phyloP scores from a whole-genome alignment of 2,113 vertebrate genomes.

The Coptodon rendalli region DNA sequence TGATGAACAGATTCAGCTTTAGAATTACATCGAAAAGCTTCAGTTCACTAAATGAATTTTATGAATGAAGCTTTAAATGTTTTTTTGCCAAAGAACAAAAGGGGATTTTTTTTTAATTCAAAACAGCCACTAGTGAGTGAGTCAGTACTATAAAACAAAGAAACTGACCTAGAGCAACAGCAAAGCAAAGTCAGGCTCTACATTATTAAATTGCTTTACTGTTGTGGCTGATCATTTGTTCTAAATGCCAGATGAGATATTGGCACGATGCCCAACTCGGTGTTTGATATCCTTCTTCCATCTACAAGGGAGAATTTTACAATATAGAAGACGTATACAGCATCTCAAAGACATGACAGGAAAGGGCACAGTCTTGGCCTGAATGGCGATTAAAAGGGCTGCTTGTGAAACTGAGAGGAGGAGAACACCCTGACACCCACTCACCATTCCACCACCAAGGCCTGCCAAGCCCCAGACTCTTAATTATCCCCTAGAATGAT shows the following conservation, averaged over 20 bases:
- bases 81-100: not conserved
- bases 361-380: not conserved
- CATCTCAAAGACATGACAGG: not conserved
- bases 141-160: not conserved
- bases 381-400: not conserved
- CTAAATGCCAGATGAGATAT: not conserved
- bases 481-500: constrained; percentile 46
- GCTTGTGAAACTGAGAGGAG: not conserved
- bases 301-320: not conserved
- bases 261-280: not conserved
- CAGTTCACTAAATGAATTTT: not conserved
- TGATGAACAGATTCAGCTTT: not conserved
- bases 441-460: not conserved
- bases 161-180: not conserved
- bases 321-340: not conserved
- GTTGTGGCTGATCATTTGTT: not conserved
- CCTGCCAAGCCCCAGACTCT: not conserved
- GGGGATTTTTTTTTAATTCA: not conserved
- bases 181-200: not conserved
- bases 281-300: not conserved
- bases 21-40: accelerated
- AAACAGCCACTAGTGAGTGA: not conserved
- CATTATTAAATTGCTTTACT: not conserved
- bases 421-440: not conserved
- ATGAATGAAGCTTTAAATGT: not conserved